A percentile compares a stretch with the other conserved stretches of the same genome.
Conservation (phyloP, 2,113 vertebrate genomes). For the Myxocyprinus asiaticus region DNA sequence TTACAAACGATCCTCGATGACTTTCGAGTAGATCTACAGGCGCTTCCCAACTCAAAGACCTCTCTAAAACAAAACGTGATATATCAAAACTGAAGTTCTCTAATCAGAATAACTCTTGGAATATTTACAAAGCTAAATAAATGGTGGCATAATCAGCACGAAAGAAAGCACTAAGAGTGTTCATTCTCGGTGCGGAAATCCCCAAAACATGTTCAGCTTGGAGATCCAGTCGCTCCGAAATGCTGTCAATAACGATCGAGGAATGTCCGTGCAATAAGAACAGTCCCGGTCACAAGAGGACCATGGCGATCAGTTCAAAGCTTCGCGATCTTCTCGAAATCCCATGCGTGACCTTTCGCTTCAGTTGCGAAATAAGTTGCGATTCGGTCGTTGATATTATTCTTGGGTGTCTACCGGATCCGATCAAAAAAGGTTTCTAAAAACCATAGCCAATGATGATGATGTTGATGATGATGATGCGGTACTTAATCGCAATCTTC, state of each 20-base stretch:
- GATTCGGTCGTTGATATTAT: neutral
- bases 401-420: neutral
- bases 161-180: slow-evolving; percentile 44
- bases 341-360: neutral
- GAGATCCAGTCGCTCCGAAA: neutral
- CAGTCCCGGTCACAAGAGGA: slow-evolving; percentile 26
- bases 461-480: neutral
- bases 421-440: neutral
- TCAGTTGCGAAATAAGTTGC: neutral
- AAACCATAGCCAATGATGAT: too few relatives aligned
- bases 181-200: slow-evolving; percentile 13
- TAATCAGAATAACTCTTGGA: slow-evolving; percentile 13
- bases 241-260: neutral
- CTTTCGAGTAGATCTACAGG: neutral
- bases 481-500: neutral
- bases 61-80: neutral
- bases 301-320: slow-evolving; percentile 19
- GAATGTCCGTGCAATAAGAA: neutral
- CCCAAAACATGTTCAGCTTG: slow-evolving; percentile 15
- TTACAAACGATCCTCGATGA: slow-evolving; percentile 61
- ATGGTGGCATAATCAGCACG: slow-evolving; percentile 63
- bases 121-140: slow-evolving; percentile 53
- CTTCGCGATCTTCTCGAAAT: slow-evolving; percentile 21
- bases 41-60: neutral
- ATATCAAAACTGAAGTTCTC: neutral